Conservation (phyloP, 2,113 vertebrate species). For the Empidonax traillii region DNA sequence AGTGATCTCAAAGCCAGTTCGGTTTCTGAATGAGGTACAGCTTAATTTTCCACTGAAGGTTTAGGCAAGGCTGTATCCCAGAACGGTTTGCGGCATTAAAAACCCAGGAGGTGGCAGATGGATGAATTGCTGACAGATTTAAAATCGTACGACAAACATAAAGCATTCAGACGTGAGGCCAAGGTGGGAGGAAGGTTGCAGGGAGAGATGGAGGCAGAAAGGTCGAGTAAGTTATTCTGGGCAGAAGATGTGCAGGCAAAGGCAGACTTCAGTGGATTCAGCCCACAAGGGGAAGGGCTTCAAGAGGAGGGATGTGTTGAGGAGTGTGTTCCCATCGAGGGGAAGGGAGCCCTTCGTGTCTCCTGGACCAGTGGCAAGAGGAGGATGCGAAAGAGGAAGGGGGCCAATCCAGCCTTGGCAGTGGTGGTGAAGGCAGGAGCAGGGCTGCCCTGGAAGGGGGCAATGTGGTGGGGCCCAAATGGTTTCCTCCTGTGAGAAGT, state of each 20-base stretch:
- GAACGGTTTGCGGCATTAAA: neutral
- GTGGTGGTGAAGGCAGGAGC: fast-evolving
- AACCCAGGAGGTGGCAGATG: constrained; percentile 43
- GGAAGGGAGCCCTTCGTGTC: fast-evolving
- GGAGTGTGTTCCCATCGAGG: neutral
- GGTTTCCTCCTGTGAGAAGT: neutral
- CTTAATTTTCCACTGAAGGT: constrained; percentile 3
- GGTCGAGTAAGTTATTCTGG: constrained; percentile 3
- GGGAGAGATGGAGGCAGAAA: constrained; percentile 6
- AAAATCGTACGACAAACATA: constrained; percentile 24
- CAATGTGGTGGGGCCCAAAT: neutral
- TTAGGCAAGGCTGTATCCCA: neutral
- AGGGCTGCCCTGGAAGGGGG: neutral
- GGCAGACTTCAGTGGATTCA: neutral
- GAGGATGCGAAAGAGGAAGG: neutral
- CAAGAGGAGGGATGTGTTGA: neutral
- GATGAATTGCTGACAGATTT: constrained; percentile 58
- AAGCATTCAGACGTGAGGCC: constrained; percentile 3
- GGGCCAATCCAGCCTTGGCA: neutral
- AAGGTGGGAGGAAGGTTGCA: constrained; percentile 10
- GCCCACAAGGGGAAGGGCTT: neutral
- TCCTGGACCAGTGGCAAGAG: fast-evolving
- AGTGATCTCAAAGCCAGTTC: neutral
- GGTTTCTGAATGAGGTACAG: neutral
- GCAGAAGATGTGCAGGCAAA: neutral